phyloP scores from a whole-genome alignment of 2,888 invertebrate species.

The Caenorhabditis drosophilae region DNA sequence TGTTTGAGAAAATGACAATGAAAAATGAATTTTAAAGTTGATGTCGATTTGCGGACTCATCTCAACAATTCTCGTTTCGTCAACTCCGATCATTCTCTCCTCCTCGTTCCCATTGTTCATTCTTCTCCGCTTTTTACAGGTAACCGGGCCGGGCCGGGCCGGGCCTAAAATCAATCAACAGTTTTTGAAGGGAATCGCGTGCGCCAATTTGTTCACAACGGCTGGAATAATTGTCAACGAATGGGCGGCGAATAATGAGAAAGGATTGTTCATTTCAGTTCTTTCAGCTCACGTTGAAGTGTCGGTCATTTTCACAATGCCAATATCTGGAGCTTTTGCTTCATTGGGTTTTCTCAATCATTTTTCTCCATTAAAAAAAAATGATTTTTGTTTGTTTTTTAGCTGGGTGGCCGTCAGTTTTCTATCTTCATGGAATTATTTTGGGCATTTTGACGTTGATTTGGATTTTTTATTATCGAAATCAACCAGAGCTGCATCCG shows the following conservation, averaged over 20 bases:
- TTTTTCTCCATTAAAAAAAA: background rate
- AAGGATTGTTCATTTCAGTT: slow-evolving; percentile 54
- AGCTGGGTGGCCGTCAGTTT: slow-evolving; percentile 60
- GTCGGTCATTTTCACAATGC: slow-evolving; percentile 56
- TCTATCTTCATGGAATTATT: slow-evolving; percentile 51
- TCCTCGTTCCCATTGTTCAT: slow-evolving; percentile 42
- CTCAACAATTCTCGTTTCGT: slow-evolving; percentile 31
- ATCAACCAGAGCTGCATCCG: slow-evolving; percentile 45
- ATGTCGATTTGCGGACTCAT: slow-evolving; percentile 42
- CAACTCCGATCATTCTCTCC: slow-evolving; percentile 38
- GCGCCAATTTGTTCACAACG: slow-evolving; percentile 56
- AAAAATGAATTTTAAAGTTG: slow-evolving; percentile 13
- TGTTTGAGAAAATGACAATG: no score
- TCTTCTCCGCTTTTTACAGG: slow-evolving; percentile 43
- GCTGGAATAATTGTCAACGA: slow-evolving; percentile 55
- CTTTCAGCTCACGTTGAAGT: slow-evolving; percentile 55
- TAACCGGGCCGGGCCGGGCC: no score
- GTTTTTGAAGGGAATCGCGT: slow-evolving; percentile 49
- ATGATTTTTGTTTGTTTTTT: no score
- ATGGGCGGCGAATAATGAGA: slow-evolving; percentile 50
- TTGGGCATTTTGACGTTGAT: slow-evolving; percentile 38
- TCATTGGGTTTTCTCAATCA: slow-evolving; percentile 4
- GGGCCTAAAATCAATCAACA: no score
- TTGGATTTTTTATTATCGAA: slow-evolving; percentile 48
- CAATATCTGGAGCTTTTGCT: slow-evolving; percentile 48